Conservation (phyloP, 1,140 invertebrate species). For the Drosophila prosaltans region DNA sequence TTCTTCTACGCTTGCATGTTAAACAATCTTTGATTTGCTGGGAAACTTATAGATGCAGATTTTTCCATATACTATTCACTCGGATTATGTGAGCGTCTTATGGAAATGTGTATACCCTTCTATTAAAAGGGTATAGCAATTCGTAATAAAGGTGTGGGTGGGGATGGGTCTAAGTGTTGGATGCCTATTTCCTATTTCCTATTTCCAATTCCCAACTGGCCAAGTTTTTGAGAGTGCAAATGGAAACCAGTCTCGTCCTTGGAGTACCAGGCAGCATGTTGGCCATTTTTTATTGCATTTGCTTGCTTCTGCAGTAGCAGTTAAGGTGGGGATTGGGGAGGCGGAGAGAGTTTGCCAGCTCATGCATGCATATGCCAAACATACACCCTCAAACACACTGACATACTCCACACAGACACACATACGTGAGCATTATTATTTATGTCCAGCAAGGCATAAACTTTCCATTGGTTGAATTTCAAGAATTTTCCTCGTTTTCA, state of each 20-base stretch:
- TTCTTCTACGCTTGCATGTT: neutral
- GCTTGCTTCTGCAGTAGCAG: conserved; percentile 22
- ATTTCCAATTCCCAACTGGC: neutral
- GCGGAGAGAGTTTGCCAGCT: neutral
- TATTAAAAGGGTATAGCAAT: neutral
- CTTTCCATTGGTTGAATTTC: conserved; percentile 25
- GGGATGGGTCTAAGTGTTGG: conserved; percentile 9
- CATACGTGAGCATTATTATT: conserved; percentile 45
- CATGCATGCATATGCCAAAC: conserved; percentile 39
- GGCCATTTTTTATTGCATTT: conserved; percentile 42
- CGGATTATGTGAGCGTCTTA: too few species aligned
- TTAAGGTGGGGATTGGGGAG: neutral
- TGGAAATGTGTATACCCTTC: neutral
- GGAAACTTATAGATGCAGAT: too few species aligned
- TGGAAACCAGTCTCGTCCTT: conserved; percentile 5
- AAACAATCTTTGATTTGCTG: too few species aligned
- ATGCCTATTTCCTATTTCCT: conserved; percentile 7
- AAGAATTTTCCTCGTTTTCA: conserved; percentile 13
- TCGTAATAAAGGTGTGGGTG: conserved; percentile 1
- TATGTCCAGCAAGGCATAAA: conserved; percentile 49
- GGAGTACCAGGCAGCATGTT: conserved; percentile 7
- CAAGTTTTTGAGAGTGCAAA: conserved; percentile 17
- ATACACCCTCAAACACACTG: neutral
- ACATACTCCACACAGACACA: neutral
- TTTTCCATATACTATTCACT: too few species aligned